These are phyloP conservation scores for Volucella zonaria DNA, from an alignment of 2,888 invertebrate genomes.

Conservation along the genomic window DNA sequence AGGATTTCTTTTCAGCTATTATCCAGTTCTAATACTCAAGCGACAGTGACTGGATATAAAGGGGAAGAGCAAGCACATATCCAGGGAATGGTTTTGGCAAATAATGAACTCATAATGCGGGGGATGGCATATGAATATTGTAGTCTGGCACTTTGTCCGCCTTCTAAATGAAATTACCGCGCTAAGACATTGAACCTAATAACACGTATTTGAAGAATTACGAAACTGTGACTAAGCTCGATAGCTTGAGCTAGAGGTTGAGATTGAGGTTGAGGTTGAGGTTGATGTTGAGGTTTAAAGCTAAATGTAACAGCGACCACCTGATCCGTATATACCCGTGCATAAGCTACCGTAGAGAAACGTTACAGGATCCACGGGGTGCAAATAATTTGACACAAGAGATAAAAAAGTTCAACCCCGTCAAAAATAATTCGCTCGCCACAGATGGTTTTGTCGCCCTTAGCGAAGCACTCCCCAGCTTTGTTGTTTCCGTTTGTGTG, in stretches of 20 bases:
- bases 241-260: slow-evolving; percentile 21
- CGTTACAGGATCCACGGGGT: slow-evolving; percentile 57
- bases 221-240: slow-evolving; percentile 62
- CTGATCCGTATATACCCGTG: slow-evolving; percentile 38
- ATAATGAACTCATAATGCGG: slow-evolving; percentile 72
- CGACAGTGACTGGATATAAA: slow-evolving; percentile 15
- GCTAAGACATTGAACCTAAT: slow-evolving; percentile 58
- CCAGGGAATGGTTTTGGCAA: slow-evolving; percentile 46
- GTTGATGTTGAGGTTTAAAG: slow-evolving; percentile 12
- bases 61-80: slow-evolving; percentile 31
- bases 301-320: slow-evolving; percentile 47
- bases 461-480: slow-evolving; percentile 6
- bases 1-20: slow-evolving; percentile 41
- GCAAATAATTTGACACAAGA: slow-evolving; percentile 68
- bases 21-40: slow-evolving; percentile 32
- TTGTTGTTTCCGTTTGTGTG: background rate
- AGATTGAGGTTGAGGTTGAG: slow-evolving; percentile 27
- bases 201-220: slow-evolving; percentile 69
- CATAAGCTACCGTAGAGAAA: slow-evolving; percentile 1
- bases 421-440: slow-evolving; percentile 61
- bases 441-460: slow-evolving; percentile 49
- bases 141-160: slow-evolving; percentile 25
- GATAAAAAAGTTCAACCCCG: slow-evolving; percentile 56
- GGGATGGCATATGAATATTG: slow-evolving; percentile 62
- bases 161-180: slow-evolving; percentile 45